Percentiles rank a stretch among this genome's conserved stretches.
Evolutionary conservation across 2,113 vertebrate genomes (phyloP).

Genomic region (Camelus dromedarius): DNA sequence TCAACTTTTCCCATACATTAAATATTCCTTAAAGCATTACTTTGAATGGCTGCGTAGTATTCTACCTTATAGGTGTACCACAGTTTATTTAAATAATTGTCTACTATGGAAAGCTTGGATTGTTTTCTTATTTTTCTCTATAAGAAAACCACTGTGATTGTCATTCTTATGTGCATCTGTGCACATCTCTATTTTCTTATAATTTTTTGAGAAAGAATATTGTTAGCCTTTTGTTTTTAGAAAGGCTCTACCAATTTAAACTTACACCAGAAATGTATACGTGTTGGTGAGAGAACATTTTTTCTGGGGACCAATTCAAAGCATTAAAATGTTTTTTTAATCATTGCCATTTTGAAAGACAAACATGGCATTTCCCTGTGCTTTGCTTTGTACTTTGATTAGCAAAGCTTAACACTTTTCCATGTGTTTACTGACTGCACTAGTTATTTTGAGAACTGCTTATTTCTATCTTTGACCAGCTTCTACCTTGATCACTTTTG

Average conservation of each 20-base stretch:
- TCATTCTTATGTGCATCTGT: slow-evolving; percentile 29
- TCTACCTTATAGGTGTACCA: background rate
- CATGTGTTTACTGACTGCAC: background rate
- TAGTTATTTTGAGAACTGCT: slow-evolving; percentile 49
- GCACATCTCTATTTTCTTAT: background rate
- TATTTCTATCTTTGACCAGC: slow-evolving; percentile 2
- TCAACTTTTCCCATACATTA: background rate
- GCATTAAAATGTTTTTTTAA: slow-evolving; percentile 53
- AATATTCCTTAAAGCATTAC: slow-evolving; percentile 5
- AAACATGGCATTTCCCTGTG: slow-evolving; percentile 53
- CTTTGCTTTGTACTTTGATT: slow-evolving; percentile 14
- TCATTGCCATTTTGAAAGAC: slow-evolving; percentile 30
- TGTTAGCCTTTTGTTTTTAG: slow-evolving; percentile 38
- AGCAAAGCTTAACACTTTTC: slow-evolving; percentile 9
- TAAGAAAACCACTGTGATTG: slow-evolving; percentile 8
- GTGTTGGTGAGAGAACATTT: slow-evolving; percentile 6
- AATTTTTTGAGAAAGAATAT: background rate
- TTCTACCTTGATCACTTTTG: slow-evolving; percentile 48
- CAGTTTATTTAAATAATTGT: slow-evolving; percentile 22
- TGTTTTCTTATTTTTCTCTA: slow-evolving; percentile 53
- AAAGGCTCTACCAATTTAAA: slow-evolving; percentile 43
- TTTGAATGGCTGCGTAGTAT: slow-evolving; percentile 22
- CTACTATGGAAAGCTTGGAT: background rate
- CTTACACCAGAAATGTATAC: slow-evolving; percentile 9
- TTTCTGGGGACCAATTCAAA: slow-evolving; percentile 56